Base-by-base conservation (phyloP, 1,140 invertebrate species). In the Zophobas morio region DNA sequence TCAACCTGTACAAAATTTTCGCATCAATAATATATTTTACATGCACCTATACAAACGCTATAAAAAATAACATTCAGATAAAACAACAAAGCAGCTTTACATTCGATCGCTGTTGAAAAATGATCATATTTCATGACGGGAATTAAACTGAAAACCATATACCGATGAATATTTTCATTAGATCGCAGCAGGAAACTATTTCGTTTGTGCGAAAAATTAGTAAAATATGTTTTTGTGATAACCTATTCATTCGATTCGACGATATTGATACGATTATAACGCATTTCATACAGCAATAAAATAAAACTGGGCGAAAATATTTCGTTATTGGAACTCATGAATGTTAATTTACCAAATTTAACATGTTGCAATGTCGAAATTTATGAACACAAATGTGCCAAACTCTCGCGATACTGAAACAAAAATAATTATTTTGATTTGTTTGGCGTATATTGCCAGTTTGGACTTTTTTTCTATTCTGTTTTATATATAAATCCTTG, bases 1-100 rank as follows among this genome's bases (percentile, higher is more conserved):
- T 66, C 60, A 66, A 66, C 37, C 60, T 66, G 60, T 66, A 66
- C 60, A 66, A 66, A 66, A 66, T 66, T 66, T 63, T 66, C 60
- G 20, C 60, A 42, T 66, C 60, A 42, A 66, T 66, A 39, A 66
- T 66, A 42, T 66, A 66, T 66, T 66, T 66, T 32, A 66, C 39
- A 42, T 46, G 39, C 33, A 66, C 37, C 60, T 42, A 4, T 57
- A 34, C 32, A 57, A 57, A 57, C 4, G 42, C 39, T 40, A 39
- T 66, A 60, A 60, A 60, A 60, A 60, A 66, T 3, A 37, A 51
- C n/a, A 39, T 2, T 5, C 39, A 32, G 37, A 66, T 42, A 40
- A 42, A 46, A 63, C 1, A 6, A n/a, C 36, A 6, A 4, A 2
- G 32, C 35, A 40, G 6, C 40, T 57, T 57, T 39, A 37, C 37